Percentiles rank a stretch among this genome's conserved stretches.
phyloP scores from a whole-genome alignment of 2,797 vertebrate species.

The Diplodus puntazzo region DNA sequence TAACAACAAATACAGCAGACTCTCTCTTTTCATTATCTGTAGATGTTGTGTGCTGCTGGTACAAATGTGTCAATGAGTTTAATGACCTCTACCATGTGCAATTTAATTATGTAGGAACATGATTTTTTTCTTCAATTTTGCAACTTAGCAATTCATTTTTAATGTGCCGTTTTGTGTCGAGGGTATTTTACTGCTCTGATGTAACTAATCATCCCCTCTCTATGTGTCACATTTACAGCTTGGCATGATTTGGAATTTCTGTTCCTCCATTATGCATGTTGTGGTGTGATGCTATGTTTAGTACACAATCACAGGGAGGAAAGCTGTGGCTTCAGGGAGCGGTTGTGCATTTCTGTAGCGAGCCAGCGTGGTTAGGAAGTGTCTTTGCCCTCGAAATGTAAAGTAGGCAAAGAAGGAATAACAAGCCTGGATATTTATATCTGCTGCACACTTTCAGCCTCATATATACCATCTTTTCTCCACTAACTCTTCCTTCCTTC shows the following conservation, averaged over 20 bases:
- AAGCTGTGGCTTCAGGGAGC: constrained; percentile 52
- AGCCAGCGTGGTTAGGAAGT: constrained; percentile 33
- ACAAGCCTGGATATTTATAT: constrained; percentile 79
- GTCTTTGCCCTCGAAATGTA: constrained; percentile 67
- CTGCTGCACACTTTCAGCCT: constrained; percentile 70
- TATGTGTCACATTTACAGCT: constrained; percentile 36
- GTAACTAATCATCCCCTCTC: constrained; percentile 32
- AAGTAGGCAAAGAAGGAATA: constrained; percentile 65
- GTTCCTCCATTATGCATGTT: constrained; percentile 48
- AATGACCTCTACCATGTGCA: constrained; percentile 1
- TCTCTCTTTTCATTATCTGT: constrained; percentile 7
- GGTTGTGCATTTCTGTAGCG: constrained; percentile 43
- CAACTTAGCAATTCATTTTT: constrained; percentile 35
- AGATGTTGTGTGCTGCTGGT: neutral
- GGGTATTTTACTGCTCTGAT: constrained; percentile 29
- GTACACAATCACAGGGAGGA: constrained; percentile 10
- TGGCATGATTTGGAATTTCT: constrained; percentile 31
- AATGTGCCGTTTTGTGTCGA: constrained; percentile 54
- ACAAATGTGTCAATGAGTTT: neutral
- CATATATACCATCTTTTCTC: constrained; percentile 64
- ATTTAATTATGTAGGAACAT: constrained; percentile 43
- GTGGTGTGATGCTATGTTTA: constrained; percentile 48
- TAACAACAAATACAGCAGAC: constrained; percentile 2
- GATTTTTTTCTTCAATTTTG: constrained; percentile 37
- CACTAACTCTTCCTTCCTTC: constrained; percentile 17